Percentiles rank a stretch among this genome's conserved stretches.
Conservation (phyloP, 2,797 vertebrate species). For the Vespertilio murinus region DNA sequence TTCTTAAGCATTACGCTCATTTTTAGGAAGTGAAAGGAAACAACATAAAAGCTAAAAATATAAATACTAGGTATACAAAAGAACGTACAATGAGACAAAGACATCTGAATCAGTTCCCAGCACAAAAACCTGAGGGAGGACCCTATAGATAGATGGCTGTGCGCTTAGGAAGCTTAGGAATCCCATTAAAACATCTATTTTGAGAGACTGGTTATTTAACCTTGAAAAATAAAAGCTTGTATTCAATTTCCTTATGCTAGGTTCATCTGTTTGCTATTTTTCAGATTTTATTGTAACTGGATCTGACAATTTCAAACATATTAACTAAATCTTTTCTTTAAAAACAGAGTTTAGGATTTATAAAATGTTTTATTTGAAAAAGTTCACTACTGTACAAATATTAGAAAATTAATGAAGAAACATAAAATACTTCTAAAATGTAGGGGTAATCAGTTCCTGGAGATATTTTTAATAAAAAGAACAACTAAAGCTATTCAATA, state of each 20-base stretch:
- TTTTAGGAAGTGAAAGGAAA: conserved; percentile 17
- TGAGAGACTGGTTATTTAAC: conserved; percentile 14
- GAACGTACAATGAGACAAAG: background rate
- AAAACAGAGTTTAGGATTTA: conserved; percentile 31
- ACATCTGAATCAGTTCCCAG: background rate
- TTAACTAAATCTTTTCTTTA: conserved; percentile 17
- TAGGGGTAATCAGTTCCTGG: background rate
- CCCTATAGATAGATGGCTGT: background rate
- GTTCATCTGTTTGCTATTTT: background rate
- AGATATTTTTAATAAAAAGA: conserved; percentile 32
- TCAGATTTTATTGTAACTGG: background rate
- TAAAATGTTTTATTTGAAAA: conserved; percentile 44
- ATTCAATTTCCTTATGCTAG: conserved; percentile 18
- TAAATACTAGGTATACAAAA: background rate
- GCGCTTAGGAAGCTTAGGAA: background rate
- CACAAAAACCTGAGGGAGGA: background rate
- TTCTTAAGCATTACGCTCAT: background rate
- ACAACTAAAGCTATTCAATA: background rate
- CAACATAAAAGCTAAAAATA: background rate
- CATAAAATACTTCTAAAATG: background rate
- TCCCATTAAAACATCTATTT: background rate
- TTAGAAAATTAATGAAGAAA: conserved; percentile 16
- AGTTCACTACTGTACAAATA: conserved; percentile 2
- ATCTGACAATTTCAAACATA: conserved; percentile 2
- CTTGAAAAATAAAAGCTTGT: conserved; percentile 27